Base-by-base conservation (phyloP, 2,888 invertebrate species). In the Pharmacophagus antenor region DNA sequence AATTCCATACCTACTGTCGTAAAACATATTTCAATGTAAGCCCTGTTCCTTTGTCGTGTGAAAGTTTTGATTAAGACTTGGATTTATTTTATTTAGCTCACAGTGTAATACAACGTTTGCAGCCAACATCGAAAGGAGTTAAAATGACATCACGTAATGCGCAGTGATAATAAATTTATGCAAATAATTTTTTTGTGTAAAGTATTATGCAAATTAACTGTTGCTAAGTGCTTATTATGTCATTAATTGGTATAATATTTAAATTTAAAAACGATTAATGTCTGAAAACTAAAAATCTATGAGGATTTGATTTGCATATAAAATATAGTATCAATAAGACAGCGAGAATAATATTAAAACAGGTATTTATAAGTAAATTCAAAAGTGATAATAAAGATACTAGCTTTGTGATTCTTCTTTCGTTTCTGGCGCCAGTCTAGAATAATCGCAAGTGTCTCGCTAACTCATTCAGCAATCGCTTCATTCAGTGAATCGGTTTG, bases 401-500 rank as follows among this genome's bases (percentile, higher is more conserved):
- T n/a, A n/a, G n/a, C n/a, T n/a, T n/a, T n/a, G n/a, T n/a, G n/a
- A n/a, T n/a, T 37, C 27, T 42, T 49, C 20, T 56, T 41, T 27
- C 25, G 20, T 50, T 56, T 22, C 18, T 37, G 56, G 50, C 48
- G 22, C 23, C 53, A 27, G 53, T 50, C 49, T 44, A 54, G 49
- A 31, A 58, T 51, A 51, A 59, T 50, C 50, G 37, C 49, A 4
- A 20, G 50, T 46, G 53, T 46, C 37, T 44, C 46, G 49, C n/a
- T 60, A 51, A 60, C 37, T 60, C 50, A 56, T 56, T 56, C 46
- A 60, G 15, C 15, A 37, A 37, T 51, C 50, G 54, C 55, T 60
- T 52, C 62, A 65, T 64, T 65, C 62, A 62, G 57, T 57, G 61
- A 63, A 54, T 54, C 21, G 50, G 50, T 37, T 58, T 56, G 48